Evolutionary conservation across 2,888 invertebrate genomes (phyloP).

Genomic region (Julus scanicus): DNA sequence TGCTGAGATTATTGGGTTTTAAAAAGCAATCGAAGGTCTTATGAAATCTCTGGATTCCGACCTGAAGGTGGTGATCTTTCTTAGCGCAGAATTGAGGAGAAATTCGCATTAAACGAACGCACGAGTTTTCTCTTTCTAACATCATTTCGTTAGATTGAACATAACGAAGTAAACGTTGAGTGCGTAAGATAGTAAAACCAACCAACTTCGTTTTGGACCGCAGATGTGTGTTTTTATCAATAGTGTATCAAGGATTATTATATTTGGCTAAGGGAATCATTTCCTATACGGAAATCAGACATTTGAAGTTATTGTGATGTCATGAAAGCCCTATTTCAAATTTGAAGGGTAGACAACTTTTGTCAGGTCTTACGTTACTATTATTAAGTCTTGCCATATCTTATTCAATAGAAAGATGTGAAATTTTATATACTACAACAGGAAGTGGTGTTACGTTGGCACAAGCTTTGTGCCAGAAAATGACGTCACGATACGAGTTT

Average conservation of each 20-base stretch:
- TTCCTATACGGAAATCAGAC: background rate
- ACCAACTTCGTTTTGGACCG: slow-evolving; percentile 8
- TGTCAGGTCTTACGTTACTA: background rate
- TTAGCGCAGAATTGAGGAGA: background rate
- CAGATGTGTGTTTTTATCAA: background rate
- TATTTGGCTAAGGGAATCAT: background rate
- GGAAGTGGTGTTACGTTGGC: no score
- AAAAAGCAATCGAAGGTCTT: slow-evolving; percentile 18
- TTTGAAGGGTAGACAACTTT: background rate
- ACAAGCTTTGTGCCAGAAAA: no score
- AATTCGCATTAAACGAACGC: slow-evolving; percentile 10
- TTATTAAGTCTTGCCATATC: background rate
- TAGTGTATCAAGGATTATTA: slow-evolving; percentile 2
- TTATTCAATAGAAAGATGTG: background rate
- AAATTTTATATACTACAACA: background rate
- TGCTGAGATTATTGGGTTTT: background rate
- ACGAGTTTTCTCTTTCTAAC: background rate
- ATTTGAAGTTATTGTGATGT: background rate
- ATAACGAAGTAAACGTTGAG: slow-evolving; percentile 12
- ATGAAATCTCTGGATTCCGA: background rate
- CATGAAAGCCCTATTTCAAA: background rate
- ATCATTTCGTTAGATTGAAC: slow-evolving; percentile 29
- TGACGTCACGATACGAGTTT: no score
- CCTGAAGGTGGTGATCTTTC: background rate
- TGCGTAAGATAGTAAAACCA: background rate